phyloP scores from a whole-genome alignment of 2,113 vertebrate genomes.

The Prunella himalayana region DNA sequence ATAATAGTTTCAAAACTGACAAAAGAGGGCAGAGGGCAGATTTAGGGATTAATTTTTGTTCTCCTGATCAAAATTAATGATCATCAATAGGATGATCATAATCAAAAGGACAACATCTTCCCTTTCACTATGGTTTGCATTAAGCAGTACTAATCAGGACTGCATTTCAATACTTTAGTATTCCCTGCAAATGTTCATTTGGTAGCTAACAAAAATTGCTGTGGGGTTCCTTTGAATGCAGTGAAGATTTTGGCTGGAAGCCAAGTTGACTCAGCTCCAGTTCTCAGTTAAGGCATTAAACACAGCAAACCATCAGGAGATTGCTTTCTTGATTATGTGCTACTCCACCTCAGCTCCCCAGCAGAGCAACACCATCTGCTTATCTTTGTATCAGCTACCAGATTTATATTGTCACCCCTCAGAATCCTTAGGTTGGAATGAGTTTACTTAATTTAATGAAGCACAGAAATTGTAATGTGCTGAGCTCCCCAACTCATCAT shows the following conservation, averaged over 20 bases:
- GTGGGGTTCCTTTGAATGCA: neutral
- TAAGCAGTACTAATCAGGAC: neutral
- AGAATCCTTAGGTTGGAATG: neutral
- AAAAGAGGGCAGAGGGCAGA: neutral
- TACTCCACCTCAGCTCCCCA: neutral
- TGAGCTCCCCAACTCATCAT: neutral
- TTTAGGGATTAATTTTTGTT: neutral
- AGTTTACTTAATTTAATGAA: neutral
- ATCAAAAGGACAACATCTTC: neutral
- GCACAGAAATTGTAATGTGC: neutral
- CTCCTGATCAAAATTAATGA: neutral
- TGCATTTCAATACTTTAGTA: neutral
- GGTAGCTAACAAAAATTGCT: neutral
- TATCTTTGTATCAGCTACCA: neutral
- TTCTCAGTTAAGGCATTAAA: conserved; percentile 26
- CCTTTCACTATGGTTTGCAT: neutral
- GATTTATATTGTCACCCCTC: neutral
- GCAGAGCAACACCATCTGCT: conserved; percentile 25
- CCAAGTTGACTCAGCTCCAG: neutral
- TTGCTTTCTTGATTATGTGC: conserved; percentile 32
- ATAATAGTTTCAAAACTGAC: neutral
- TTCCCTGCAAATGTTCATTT: neutral
- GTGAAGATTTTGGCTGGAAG: neutral
- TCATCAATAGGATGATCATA: no score
- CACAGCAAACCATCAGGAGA: conserved; percentile 15